Evolutionary conservation across 2,888 invertebrate genomes (phyloP), one percentile per base, ranked within the genome.

Genomic region (Yponomeuta evonymella): DNA sequence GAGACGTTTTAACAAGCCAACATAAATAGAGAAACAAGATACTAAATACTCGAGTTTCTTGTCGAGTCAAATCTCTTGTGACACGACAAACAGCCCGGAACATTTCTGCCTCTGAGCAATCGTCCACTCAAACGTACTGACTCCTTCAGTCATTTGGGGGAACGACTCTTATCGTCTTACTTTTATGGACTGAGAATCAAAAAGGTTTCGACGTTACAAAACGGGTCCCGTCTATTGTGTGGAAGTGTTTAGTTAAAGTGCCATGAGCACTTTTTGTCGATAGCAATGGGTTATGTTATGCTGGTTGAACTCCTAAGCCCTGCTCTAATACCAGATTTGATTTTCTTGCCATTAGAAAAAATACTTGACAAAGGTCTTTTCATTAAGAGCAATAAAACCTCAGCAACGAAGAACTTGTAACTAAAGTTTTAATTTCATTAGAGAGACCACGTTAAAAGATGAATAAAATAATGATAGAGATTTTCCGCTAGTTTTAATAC

Each of bases 151-250:
- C 86, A 87, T 89, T 89, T 88, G 82, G 81, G 84, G 81, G 83
- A 87, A 86, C 81, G 86, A 82, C 84, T 86, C 87, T 88, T 89
- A 89, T 89, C 89, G 86, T 83, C 85, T 88, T 85, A 87, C 85
- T 88, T 88, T 89, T 88, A 88, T 88, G 82, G 84, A 86, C 83
- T 87, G 86, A 82, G 86, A 89, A 89, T 89, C 86, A 84, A 86
- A 87, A 83, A 87, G 84, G 83, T 84, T 86, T 84, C 83, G 79
- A 79, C 80, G 81, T 84, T 84, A 86, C 86, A 85, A 84, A 88
- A 88, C 84, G 85, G 82, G 86, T 87, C 86, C 88, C 85, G 88
- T 89, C 86, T 79, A 86, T 88, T 89, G 87, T 86, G 83, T 81
- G 81, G 76, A 83, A 83, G 83, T 85, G 83, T 84, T 85, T 82